A percentile compares a stretch with the other conserved stretches of the same genome.
phyloP scores from a whole-genome alignment of 2,888 invertebrate genomes.

The Gymnocheta viridis region DNA sequence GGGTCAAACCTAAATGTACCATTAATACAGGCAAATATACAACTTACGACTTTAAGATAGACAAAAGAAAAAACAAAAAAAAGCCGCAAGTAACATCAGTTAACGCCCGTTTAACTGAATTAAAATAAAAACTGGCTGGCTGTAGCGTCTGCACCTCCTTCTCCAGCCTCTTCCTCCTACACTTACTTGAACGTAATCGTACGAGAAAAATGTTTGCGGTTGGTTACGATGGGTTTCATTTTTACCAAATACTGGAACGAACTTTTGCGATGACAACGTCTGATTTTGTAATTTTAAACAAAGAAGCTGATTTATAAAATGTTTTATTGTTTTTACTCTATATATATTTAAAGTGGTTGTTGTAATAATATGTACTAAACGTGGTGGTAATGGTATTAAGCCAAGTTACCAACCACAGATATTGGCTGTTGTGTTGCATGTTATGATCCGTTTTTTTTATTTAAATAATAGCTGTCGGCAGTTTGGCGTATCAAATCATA shows the following conservation, averaged over 20 bases:
- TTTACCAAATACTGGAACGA: constrained; percentile 22
- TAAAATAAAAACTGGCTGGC: constrained; percentile 18
- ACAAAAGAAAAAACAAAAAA: neutral
- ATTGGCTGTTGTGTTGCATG: constrained; percentile 26
- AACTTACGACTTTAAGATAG: constrained; percentile 16
- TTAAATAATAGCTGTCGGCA: constrained; percentile 59
- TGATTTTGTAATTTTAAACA: constrained; percentile 65
- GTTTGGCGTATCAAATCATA: constrained; percentile 43
- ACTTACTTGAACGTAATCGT: constrained; percentile 15
- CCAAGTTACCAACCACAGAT: constrained; percentile 54
- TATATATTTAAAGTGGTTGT: constrained; percentile 37
- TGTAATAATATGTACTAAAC: constrained; percentile 54
- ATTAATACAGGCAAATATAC: constrained; percentile 8
- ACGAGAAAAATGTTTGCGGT: constrained; percentile 56
- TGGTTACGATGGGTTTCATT: constrained; percentile 41
- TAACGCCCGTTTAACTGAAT: constrained; percentile 61
- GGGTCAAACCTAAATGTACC: constrained; percentile 57
- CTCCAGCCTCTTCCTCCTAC: constrained; percentile 5
- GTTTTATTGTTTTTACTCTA: constrained; percentile 34
- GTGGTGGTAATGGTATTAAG: constrained; percentile 40
- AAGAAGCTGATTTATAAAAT: constrained; percentile 48
- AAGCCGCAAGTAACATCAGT: constrained; percentile 68
- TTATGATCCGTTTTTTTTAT: constrained; percentile 8
- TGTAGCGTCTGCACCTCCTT: constrained; percentile 16
- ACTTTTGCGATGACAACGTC: constrained; percentile 40